Conservation (phyloP, 37 sponge, comb jelly and placozoan species). For the Petrosia ficiformis region DNA sequence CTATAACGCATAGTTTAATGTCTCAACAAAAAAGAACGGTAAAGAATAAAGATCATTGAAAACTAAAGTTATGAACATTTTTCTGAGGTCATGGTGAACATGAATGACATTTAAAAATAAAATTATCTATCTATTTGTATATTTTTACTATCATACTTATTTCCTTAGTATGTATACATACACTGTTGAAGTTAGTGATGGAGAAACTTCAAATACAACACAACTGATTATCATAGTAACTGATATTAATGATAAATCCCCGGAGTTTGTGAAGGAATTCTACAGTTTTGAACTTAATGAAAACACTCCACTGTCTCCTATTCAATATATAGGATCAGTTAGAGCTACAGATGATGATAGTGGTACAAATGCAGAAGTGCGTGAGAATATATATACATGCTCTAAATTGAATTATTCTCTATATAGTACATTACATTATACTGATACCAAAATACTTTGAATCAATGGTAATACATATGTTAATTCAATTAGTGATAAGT, state of each 20-base stretch:
- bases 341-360: slow-evolving; percentile 18
- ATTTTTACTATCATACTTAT: not conserved
- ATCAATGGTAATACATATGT: no score
- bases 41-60: no score
- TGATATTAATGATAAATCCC: slow-evolving; percentile 66
- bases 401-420: not conserved
- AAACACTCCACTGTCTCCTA: slow-evolving; percentile 16
- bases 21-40: no score
- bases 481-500: no score
- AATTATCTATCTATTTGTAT: no score
- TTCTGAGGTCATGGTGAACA: no score
- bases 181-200: not conserved
- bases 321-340: not conserved
- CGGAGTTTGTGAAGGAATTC: slow-evolving; percentile 23
- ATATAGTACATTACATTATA: no score
- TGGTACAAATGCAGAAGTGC: slow-evolving; percentile 4
- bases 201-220: not conserved
- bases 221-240: slow-evolving; percentile 28
- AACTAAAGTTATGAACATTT: no score
- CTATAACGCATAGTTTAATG: no score
- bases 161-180: not conserved
- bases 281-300: slow-evolving; percentile 52
- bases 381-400: not conserved
- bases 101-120: no score
- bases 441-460: no score